A percentile compares a stretch with the other conserved stretches of the same genome.
These are phyloP conservation scores for Dastarcus helophoroides DNA, from an alignment of 2,888 invertebrate species.

Conservation along the genomic window DNA sequence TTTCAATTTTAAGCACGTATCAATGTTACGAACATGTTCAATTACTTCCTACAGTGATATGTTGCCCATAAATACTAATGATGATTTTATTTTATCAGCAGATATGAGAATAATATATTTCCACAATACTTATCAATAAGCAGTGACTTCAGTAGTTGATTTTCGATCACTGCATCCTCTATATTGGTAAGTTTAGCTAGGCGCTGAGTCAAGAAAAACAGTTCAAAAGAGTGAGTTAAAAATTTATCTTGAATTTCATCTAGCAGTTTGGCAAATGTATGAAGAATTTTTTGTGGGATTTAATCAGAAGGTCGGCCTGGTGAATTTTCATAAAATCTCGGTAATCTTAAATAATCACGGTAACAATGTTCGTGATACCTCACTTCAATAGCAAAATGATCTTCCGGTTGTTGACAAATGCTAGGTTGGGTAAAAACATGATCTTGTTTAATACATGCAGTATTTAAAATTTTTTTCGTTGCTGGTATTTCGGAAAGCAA, in stretches of 20 bases:
- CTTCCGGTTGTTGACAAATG: conserved; percentile 19
- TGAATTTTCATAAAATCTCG: conserved; percentile 12
- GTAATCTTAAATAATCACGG: conserved; percentile 17
- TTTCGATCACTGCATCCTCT: conserved; percentile 10
- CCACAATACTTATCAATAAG: conserved; percentile 21
- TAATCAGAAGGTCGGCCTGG: conserved; percentile 15
- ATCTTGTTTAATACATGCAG: conserved; percentile 14
- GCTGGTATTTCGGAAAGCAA: conserved; percentile 19
- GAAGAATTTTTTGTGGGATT: conserved; percentile 15
- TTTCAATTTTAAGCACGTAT: too few species aligned
- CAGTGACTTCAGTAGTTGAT: conserved; percentile 17
- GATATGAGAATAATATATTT: conserved; percentile 20
- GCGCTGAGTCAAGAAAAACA: conserved; percentile 14
- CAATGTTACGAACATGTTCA: conserved; percentile 14
- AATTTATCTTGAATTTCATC: conserved; percentile 18
- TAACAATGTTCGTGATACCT: conserved; percentile 20
- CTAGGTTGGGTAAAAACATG: conserved; percentile 18
- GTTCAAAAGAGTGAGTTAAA: conserved; percentile 15
- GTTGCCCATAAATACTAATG: conserved; percentile 19
- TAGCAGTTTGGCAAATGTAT: conserved; percentile 17
- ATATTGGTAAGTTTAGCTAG: conserved; percentile 15
- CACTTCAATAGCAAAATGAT: conserved; percentile 22
- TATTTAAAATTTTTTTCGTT: conserved; percentile 16
- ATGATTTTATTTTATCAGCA: conserved; percentile 20
- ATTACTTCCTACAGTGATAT: conserved; percentile 14